Percentiles rank a stretch among this genome's conserved stretches.
Evolutionary conservation across 2,888 invertebrate species (phyloP).

Genomic region (Phortica okadai): DNA sequence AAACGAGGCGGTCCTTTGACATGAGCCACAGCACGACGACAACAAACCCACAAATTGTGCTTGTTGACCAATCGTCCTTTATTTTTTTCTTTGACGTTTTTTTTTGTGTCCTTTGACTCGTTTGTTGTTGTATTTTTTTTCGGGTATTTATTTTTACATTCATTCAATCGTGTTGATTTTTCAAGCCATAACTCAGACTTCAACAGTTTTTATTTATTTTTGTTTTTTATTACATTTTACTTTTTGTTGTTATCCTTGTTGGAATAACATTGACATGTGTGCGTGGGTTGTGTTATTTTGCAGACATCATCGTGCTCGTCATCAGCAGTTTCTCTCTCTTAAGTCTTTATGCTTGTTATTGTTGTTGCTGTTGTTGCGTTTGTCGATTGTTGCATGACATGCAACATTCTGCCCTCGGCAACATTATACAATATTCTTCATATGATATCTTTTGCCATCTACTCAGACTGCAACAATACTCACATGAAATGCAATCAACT

Average conservation of each 20-base stretch:
- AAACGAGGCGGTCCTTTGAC: slow-evolving; percentile 20
- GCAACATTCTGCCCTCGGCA: slow-evolving; percentile 58
- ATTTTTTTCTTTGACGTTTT: not conserved
- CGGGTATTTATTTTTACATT: slow-evolving; percentile 2
- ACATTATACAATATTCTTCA: slow-evolving; percentile 23
- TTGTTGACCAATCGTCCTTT: slow-evolving; percentile 1
- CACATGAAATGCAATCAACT: slow-evolving; percentile 52
- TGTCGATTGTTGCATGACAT: slow-evolving; percentile 64
- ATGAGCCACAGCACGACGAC: slow-evolving; percentile 6
- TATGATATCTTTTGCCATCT: not conserved
- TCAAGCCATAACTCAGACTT: slow-evolving; percentile 23
- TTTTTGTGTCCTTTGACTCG: slow-evolving; percentile 3
- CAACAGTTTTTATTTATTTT: slow-evolving; percentile 20
- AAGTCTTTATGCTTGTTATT: slow-evolving; percentile 49
- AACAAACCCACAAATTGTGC: slow-evolving; percentile 27
- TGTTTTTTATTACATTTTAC: slow-evolving; percentile 52
- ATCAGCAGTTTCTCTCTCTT: slow-evolving; percentile 33
- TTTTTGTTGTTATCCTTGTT: slow-evolving; percentile 60
- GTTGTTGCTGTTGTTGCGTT: slow-evolving; percentile 20
- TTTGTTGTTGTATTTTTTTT: slow-evolving; percentile 9
- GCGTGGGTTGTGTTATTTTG: slow-evolving; percentile 47
- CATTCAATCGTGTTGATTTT: slow-evolving; percentile 32
- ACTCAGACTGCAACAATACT: not conserved
- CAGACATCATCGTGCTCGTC: slow-evolving; percentile 6
- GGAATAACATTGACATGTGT: slow-evolving; percentile 68